Base-by-base conservation (phyloP, 2,113 vertebrate genomes). In the Meleagris gallopavo region DNA sequence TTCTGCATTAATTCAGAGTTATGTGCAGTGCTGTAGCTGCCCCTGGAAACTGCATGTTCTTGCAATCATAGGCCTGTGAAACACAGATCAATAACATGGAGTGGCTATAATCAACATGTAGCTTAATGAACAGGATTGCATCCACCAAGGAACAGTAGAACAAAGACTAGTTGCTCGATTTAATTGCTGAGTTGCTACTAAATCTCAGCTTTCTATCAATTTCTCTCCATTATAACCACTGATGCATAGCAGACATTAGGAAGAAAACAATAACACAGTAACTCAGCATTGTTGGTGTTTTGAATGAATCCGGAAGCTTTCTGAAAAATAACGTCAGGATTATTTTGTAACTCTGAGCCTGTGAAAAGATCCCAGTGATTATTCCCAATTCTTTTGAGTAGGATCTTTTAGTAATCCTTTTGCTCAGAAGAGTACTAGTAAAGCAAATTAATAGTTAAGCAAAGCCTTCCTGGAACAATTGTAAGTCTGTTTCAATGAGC, bases 151-250 rank as follows among this genome's bases (percentile, higher is more conserved):
- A 98, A 97, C 86, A 88, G 78, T 86, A 89, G 96, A 97, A 97
- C 94, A 97, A 98, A 98, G 97, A 96, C 94, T 77, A 85, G 95
- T 95, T 97, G 96, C 97, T 96, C 96, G 98, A 96, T 98, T 98
- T 98, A 98, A 98, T 98, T 98, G 97, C 97, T 96, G 95, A 97
- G 96, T 95, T 98, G 87, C 95, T 96, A 89, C 93, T 96, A 97
- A 97, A 95, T 97, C 96, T 97, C 96, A 96, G 89, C 94, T 97
- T 97, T 73, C 95, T 97, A 96, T 98, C 97, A 97, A 92, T 98
- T 73, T 97, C 88, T 87, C 95, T 97, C 95, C 93, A 92, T 98
- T 97, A 95, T 77, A 96, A 84, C 92, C 96, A 93, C 54, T 97
- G 98, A 97, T 97, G 96, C 95, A 95, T 89, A 90, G 89, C 94